Evolutionary conservation across 23 tunicate species (phyloP).

Genomic region (Aplidium turbinatum): DNA sequence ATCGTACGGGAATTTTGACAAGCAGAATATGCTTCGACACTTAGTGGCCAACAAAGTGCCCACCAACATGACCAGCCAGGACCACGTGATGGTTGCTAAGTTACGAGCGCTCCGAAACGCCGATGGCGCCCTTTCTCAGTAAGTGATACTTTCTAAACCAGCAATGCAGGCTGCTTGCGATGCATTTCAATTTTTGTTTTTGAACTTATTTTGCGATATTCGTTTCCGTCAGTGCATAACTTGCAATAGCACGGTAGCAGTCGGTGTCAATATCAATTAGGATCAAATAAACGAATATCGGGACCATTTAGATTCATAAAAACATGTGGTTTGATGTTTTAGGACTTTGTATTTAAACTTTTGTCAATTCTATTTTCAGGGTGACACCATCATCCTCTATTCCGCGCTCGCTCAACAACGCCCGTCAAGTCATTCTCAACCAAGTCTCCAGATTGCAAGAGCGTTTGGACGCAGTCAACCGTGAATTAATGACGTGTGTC

Average conservation of each 20-base stretch:
- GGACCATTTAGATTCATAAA: no score
- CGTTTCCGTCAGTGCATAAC: no score
- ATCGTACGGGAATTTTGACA: constrained; percentile 31
- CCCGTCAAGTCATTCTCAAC: constrained; percentile 10
- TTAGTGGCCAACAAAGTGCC: constrained; percentile 17
- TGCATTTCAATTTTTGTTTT: no score
- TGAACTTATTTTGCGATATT: no score
- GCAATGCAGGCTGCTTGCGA: no score
- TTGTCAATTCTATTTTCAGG: no score
- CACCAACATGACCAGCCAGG: constrained; percentile 1
- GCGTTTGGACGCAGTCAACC: constrained; percentile 52
- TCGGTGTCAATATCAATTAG: no score
- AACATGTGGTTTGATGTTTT: no score
- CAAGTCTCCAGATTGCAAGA: constrained; percentile 47
- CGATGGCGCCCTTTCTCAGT: constrained; percentile 12
- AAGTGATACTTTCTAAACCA: no score
- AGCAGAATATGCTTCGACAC: constrained; percentile 27
- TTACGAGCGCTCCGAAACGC: constrained; percentile 38
- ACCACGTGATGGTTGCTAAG: constrained; percentile 22
- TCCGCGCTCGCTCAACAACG: neutral
- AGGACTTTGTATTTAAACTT: no score
- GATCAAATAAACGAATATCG: no score
- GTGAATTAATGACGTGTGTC: constrained; percentile 39
- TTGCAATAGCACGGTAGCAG: no score
- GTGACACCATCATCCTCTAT: neutral